Conservation (phyloP, 2,113 vertebrate genomes). For the Ceyx cyanopectus region DNA sequence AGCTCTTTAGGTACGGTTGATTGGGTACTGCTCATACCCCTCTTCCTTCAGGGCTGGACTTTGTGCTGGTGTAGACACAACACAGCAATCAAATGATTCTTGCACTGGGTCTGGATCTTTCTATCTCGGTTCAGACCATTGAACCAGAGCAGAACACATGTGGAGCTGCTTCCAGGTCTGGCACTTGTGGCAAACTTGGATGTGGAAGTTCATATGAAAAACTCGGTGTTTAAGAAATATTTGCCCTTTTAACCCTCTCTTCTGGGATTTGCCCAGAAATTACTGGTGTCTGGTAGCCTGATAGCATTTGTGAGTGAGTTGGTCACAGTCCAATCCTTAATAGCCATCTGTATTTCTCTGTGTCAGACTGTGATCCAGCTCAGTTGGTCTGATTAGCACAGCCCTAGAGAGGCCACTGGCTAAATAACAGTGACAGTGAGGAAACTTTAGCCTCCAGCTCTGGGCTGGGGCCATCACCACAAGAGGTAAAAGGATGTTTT, state of each 20-base stretch:
- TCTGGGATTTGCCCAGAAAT: neutral
- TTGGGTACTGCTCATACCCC: neutral
- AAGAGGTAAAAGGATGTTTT: neutral
- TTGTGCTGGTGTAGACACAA: neutral
- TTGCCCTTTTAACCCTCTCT: neutral
- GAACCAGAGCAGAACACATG: neutral
- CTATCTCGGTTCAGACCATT: neutral
- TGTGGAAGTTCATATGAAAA: neutral
- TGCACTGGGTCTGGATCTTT: neutral
- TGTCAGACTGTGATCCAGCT: neutral
- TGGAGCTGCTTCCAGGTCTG: neutral
- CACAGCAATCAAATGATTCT: neutral
- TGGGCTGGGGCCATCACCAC: neutral
- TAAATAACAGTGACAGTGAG: constrained; percentile 8
- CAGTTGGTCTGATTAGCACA: constrained; percentile 29
- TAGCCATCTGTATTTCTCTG: constrained; percentile 53
- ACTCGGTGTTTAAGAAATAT: neutral
- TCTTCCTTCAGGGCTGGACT: neutral
- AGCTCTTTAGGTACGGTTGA: neutral
- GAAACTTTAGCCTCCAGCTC: neutral
- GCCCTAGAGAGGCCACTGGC: constrained; percentile 17
- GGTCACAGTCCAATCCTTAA: constrained; percentile 52
- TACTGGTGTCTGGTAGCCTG: neutral
- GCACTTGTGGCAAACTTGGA: accelerated
- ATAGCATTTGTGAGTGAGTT: constrained; percentile 47